Base-by-base conservation (phyloP, 2,113 vertebrate genomes). In the Salminus brasiliensis region DNA sequence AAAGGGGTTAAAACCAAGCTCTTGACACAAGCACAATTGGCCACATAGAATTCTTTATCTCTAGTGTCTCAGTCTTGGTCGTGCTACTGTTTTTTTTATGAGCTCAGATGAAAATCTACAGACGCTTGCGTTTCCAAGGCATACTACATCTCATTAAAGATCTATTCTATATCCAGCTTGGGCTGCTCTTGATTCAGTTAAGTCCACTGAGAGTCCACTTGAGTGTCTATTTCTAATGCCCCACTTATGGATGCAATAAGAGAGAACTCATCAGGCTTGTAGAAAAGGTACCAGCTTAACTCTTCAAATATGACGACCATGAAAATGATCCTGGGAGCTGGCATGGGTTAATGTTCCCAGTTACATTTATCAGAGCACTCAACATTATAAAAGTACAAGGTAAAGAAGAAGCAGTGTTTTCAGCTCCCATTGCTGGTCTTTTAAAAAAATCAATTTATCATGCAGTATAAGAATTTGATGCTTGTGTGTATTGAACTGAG, bases 141-240 rank as follows among this genome's bases (percentile, higher is more conserved):
- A 71, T n/a, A 69, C 47, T 70, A 53, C 74, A 74, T 32, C 18
- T 34, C 74, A 74, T 69, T 62, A 74, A 53, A 68, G 8, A 69
- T 53, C 41, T 6, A 72, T 34, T 60, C 81, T 83, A 79, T 70
- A 83, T 79, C 53, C 53, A 83, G 67, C 66, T 65, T 49, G 66
- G 57, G 47, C 77, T 72, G 77, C 29, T 76, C 81, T 83, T 76
- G 77, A 79, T 79, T 83, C 39, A 66, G 11, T 79, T 2, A 36
- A 66, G 59, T 79, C 77, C 81, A 55, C 52, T 72, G 81, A 83
- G 81, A 83, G 77, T 71, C 71, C 72, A 66, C 57, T 71, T 45
- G 11, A 18, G 18, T 59, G 71, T 41, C 81, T 79, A 62, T 79
- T 67, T 79, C 49, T 75, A 76, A 79, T 79, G 77, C 36, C 72